These are phyloP conservation scores for Callyntrura guangdongensis DNA, from an alignment of 2,888 invertebrate species.

Conservation along the genomic window DNA sequence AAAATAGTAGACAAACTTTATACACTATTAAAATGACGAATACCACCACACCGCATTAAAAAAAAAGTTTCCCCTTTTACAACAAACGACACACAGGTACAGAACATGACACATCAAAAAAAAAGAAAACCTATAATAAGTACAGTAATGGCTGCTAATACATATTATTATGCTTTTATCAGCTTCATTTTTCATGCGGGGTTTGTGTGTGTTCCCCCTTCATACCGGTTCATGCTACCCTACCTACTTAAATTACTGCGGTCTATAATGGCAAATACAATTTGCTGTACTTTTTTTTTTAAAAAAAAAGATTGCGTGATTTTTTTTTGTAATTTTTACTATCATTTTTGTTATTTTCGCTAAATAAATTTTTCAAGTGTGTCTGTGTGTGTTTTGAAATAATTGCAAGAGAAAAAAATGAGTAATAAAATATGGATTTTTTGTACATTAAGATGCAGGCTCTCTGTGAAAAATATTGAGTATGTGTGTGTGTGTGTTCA, in stretches of 20 bases:
- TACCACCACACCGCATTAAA: slow-evolving; percentile 59
- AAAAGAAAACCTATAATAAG: slow-evolving; percentile 61
- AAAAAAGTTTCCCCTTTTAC: slow-evolving; percentile 18
- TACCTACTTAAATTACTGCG: slow-evolving; percentile 17
- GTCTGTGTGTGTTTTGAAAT: background rate
- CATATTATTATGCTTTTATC: slow-evolving; percentile 71
- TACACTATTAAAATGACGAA: slow-evolving; percentile 27
- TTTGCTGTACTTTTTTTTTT: background rate
- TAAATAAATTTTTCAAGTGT: slow-evolving; percentile 39
- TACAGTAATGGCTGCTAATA: slow-evolving; percentile 65
- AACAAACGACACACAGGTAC: slow-evolving; percentile 38
- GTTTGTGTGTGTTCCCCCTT: background rate
- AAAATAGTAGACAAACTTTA: slow-evolving; percentile 4
- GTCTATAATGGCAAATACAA: background rate
- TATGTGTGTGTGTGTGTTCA: slow-evolving; percentile 10
- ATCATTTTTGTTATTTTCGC: slow-evolving; percentile 14
- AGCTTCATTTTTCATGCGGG: slow-evolving; percentile 51
- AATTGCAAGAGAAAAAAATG: background rate
- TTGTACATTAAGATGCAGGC: background rate
- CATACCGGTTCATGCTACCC: background rate
- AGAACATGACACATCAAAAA: slow-evolving; percentile 40
- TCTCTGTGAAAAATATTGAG: background rate
- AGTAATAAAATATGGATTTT: background rate
- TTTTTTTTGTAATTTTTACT: slow-evolving; percentile 13
- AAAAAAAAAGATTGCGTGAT: slow-evolving; percentile 53